phyloP scores from a whole-genome alignment of 2,797 vertebrate species.

The Anguilla pacifica region DNA sequence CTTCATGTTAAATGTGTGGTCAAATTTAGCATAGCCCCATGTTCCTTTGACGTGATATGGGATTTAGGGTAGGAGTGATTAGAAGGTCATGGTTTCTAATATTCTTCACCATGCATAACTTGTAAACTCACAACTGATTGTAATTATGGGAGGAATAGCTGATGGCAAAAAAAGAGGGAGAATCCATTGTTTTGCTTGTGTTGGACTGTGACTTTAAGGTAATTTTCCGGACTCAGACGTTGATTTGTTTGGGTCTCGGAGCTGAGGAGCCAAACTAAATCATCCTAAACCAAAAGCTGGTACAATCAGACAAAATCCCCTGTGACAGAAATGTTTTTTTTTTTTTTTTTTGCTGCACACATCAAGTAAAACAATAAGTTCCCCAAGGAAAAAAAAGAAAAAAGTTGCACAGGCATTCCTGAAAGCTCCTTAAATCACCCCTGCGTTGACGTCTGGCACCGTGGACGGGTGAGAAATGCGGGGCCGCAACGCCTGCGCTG shows the following conservation, averaged over 20 bases:
- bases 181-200: neutral
- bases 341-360: constrained; percentile 8
- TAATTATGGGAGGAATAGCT: neutral
- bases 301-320: neutral
- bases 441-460: constrained; percentile 28
- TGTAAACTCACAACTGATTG: neutral
- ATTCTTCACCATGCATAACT: neutral
- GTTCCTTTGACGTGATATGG: constrained; percentile 12
- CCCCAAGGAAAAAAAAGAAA: neutral
- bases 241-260: neutral
- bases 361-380: constrained; percentile 13
- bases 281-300: neutral
- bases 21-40: constrained; percentile 33
- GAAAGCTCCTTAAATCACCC: constrained; percentile 37
- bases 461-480: neutral
- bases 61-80: neutral
- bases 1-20: constrained; percentile 25
- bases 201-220: neutral
- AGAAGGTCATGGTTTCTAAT: constrained; percentile 4
- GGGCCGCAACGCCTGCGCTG: neutral
- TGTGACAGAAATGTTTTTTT: neutral
- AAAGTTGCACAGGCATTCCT: constrained; percentile 16
- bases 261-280: neutral
- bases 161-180: neutral
- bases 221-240: neutral